Conservation (phyloP, 2,797 vertebrate genomes). For the Periparus ater region DNA sequence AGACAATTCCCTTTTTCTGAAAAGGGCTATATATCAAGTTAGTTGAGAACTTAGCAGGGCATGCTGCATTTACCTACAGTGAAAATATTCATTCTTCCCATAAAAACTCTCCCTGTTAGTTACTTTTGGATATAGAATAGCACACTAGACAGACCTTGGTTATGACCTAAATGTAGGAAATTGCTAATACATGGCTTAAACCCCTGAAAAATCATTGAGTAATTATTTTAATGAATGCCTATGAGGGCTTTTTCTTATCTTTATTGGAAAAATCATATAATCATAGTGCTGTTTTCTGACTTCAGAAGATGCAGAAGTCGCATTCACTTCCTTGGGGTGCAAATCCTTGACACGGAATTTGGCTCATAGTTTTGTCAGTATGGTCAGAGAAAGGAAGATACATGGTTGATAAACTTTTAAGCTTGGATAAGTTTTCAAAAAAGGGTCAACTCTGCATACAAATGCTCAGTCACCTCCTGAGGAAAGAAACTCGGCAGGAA, state of each 20-base stretch:
- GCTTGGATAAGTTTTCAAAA: slow-evolving; percentile 18
- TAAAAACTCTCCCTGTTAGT: neutral
- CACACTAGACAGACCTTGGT: neutral
- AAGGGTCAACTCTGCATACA: neutral
- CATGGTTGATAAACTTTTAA: neutral
- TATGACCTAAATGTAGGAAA: neutral
- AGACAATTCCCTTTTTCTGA: neutral
- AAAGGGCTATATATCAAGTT: slow-evolving; percentile 19
- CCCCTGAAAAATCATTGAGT: neutral
- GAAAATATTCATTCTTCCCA: neutral
- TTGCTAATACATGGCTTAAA: neutral
- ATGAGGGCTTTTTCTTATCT: neutral
- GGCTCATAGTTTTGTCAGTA: neutral
- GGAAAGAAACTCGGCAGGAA: neutral
- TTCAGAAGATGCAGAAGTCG: neutral
- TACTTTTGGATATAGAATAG: neutral
- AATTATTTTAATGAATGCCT: neutral
- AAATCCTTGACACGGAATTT: neutral
- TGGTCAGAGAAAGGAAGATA: neutral
- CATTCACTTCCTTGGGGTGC: neutral
- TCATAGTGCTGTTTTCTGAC: neutral
- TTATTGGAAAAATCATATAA: neutral
- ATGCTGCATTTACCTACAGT: neutral
- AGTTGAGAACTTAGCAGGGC: neutral
- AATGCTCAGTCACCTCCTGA: slow-evolving; percentile 13